Percentiles rank a stretch among this genome's conserved stretches.
phyloP scores from a whole-genome alignment of 64 coral and sea anemone genomes.

The Acropora tenuis region DNA sequence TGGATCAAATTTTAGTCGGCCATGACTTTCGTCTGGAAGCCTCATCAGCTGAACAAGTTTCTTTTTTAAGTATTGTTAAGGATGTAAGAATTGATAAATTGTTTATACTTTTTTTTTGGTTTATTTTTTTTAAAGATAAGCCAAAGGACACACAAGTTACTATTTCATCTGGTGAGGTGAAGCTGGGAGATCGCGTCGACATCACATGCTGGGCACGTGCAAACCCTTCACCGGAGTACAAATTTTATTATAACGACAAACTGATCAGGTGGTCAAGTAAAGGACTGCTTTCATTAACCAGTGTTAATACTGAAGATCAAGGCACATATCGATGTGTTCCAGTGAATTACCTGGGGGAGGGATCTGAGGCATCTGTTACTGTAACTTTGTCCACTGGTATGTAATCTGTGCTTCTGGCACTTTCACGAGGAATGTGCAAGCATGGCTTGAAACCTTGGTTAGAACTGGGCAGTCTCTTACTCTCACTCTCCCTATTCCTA shows the following conservation, averaged over 20 bases:
- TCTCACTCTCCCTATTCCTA: no score
- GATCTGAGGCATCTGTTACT: slow-evolving; percentile 3
- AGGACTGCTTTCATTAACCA: background rate
- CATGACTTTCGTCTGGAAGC: no score
- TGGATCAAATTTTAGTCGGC: background rate
- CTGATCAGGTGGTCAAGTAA: slow-evolving; percentile 3
- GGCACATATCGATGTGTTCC: slow-evolving; percentile 44
- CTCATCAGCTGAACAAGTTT: no score
- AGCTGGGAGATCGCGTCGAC: background rate
- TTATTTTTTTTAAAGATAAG: background rate
- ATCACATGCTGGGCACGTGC: slow-evolving; percentile 25
- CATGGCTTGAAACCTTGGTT: no score
- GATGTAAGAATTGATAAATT: background rate
- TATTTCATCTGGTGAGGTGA: background rate
- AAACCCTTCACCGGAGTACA: slow-evolving; percentile 12
- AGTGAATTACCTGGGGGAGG: background rate
- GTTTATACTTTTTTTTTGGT: background rate
- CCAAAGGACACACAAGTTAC: slow-evolving; percentile 9
- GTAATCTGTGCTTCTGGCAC: background rate
- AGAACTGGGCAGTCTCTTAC: no score
- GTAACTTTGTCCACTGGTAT: background rate
- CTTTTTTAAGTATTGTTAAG: no score
- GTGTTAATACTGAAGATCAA: slow-evolving; percentile 2
- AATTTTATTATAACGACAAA: slow-evolving; percentile 11
- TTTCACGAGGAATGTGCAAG: no score